Percentiles rank a stretch among this genome's conserved stretches.
Evolutionary conservation across 2,888 invertebrate genomes (phyloP).

Genomic region (Drosophila maculinotata): DNA sequence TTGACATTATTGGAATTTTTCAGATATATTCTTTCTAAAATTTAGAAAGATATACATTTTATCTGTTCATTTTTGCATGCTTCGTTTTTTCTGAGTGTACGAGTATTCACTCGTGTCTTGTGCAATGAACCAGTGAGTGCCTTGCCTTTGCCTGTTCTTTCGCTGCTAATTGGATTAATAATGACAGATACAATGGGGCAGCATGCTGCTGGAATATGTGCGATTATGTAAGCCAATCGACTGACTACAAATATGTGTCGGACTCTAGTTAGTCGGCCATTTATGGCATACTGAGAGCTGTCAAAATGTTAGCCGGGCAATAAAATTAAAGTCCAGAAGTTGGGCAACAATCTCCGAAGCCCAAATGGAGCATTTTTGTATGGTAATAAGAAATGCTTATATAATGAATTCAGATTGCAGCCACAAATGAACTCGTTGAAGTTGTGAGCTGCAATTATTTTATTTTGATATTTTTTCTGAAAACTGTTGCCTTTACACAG

Average conservation of each 20-base stretch:
- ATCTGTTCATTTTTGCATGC: background rate
- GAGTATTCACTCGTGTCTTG: conserved; percentile 20
- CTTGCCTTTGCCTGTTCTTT: conserved; percentile 58
- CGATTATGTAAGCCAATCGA: conserved; percentile 67
- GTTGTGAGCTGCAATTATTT: background rate
- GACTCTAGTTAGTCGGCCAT: conserved; percentile 21
- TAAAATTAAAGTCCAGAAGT: conserved; percentile 34
- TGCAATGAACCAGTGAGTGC: conserved; percentile 36
- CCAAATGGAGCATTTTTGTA: conserved; percentile 27
- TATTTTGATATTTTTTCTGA: background rate
- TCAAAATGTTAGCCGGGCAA: conserved; percentile 51
- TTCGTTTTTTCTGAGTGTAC: background rate
- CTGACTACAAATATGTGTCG: conserved; percentile 43
- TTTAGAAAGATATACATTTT: too few species aligned
- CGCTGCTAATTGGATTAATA: conserved; percentile 74
- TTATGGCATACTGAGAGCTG: conserved; percentile 43
- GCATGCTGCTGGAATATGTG: conserved; percentile 43
- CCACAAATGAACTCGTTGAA: conserved; percentile 13
- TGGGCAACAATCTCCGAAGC: conserved; percentile 29
- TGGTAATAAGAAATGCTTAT: conserved; percentile 26
- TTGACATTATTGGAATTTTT: too few species aligned
- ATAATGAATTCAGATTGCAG: conserved; percentile 5
- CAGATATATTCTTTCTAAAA: too few species aligned
- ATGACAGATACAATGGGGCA: conserved; percentile 74
- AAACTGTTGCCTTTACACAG: too few species aligned